Evolutionary conservation across 2,113 vertebrate genomes (phyloP).

Genomic region (Neoarius graeffei): DNA sequence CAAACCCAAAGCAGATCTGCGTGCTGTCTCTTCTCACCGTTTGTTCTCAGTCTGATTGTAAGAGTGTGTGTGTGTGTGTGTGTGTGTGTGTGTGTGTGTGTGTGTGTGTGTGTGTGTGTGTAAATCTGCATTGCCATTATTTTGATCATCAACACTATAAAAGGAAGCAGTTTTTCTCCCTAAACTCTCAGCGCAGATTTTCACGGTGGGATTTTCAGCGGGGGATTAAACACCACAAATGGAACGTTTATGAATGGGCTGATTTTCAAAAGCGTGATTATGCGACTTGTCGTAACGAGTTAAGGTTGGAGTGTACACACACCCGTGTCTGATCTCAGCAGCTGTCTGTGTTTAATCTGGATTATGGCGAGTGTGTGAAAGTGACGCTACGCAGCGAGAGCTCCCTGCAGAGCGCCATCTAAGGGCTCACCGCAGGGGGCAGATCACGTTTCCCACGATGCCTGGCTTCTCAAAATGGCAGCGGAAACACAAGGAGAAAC

Average conservation of each 20-base stretch:
- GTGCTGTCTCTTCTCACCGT: too few species aligned
- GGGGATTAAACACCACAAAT: not conserved
- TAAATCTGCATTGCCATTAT: not conserved
- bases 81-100: too few species aligned
- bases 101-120: not conserved
- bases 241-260: constrained; percentile 12
- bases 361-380: constrained; percentile 29
- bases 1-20: too few species aligned
- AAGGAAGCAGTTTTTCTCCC: not conserved
- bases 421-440: constrained; percentile 27
- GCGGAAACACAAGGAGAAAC: constrained; percentile 3
- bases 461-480: not conserved
- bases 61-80: too few species aligned
- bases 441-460: constrained; percentile 17
- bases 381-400: constrained; percentile 20
- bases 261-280: constrained; percentile 14
- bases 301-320: not conserved
- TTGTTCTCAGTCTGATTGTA: too few species aligned
- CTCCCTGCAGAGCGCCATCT: constrained; percentile 15
- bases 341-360: constrained; percentile 34
- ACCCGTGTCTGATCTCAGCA: constrained; percentile 3
- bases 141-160: not conserved
- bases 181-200: not conserved
- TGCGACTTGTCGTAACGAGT: not conserved
- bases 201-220: not conserved